These are phyloP conservation scores for Tetramorium alpestre DNA, from an alignment of 1,140 invertebrate species.

Conservation along the genomic window DNA sequence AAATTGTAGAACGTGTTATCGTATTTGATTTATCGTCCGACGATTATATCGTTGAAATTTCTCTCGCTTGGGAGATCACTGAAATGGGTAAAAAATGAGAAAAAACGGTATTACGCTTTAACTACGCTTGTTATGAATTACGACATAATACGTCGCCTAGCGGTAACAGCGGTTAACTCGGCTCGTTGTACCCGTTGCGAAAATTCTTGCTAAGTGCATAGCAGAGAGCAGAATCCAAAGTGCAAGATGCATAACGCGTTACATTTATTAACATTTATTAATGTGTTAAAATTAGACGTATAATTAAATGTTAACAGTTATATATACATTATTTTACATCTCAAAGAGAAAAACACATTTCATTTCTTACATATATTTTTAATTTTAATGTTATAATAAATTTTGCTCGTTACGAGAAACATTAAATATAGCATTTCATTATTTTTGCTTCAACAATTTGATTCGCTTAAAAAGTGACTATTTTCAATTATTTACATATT, in stretches of 20 bases:
- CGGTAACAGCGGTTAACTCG: conserved; percentile 46
- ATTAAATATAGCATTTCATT: not conserved
- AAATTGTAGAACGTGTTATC: not conserved
- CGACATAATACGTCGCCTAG: conserved; percentile 55
- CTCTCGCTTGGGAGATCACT: conserved; percentile 37
- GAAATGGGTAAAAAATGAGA: conserved; percentile 44
- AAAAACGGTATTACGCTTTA: conserved; percentile 59
- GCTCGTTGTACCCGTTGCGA: conserved; percentile 35
- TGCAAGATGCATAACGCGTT: not conserved
- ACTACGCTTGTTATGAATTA: conserved; percentile 54
- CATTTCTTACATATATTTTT: not conserved
- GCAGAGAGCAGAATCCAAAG: not conserved
- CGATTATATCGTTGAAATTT: conserved; percentile 42
- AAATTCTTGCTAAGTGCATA: conserved; percentile 32
- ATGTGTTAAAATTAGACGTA: not conserved
- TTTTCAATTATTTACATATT: not conserved
- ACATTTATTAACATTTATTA: not conserved
- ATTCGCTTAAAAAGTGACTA: not conserved
- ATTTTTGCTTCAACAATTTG: not conserved
- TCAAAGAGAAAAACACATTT: not conserved
- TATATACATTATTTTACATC: not conserved
- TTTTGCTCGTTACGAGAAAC: not conserved
- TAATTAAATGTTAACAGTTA: not conserved
- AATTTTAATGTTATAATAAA: not conserved
- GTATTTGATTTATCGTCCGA: not conserved